Percentiles rank a stretch among this genome's conserved stretches.
Evolutionary conservation across 2,113 vertebrate genomes (phyloP).

Genomic region (Oreochromis aureus): DNA sequence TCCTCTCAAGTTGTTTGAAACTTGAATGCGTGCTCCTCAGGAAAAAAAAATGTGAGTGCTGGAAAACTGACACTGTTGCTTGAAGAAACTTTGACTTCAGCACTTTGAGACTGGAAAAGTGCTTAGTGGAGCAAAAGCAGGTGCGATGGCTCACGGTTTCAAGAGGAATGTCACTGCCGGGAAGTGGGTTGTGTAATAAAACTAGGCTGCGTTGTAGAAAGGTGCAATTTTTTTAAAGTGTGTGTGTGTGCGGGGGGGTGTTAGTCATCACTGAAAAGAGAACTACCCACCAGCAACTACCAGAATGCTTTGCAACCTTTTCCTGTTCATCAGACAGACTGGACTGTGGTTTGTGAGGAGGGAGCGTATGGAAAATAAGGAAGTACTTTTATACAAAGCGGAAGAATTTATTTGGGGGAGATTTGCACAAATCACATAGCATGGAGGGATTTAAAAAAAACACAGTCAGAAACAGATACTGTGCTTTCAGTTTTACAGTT

Average conservation of each 20-base stretch:
- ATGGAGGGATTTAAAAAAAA: neutral
- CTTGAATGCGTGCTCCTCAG: neutral
- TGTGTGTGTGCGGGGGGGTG: neutral
- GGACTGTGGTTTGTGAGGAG: neutral
- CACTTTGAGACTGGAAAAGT: neutral
- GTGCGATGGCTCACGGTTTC: neutral
- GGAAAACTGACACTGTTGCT: neutral
- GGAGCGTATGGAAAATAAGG: neutral
- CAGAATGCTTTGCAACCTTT: neutral
- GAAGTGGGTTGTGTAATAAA: neutral
- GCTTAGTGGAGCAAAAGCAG: neutral
- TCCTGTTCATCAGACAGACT: neutral
- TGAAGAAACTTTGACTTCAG: neutral
- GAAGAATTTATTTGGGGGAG: neutral
- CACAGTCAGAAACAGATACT: neutral
- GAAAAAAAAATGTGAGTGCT: neutral
- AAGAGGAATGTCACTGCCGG: neutral
- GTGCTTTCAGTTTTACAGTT: neutral
- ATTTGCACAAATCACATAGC: neutral
- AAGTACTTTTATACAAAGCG: neutral
- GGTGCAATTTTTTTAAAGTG: neutral
- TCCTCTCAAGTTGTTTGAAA: neutral
- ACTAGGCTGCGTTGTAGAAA: neutral
- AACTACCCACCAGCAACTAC: neutral
- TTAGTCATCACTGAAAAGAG: neutral